These are phyloP conservation scores for Macrochelys suwanniensis DNA, from an alignment of 2,797 vertebrate genomes.

Conservation along the genomic window DNA sequence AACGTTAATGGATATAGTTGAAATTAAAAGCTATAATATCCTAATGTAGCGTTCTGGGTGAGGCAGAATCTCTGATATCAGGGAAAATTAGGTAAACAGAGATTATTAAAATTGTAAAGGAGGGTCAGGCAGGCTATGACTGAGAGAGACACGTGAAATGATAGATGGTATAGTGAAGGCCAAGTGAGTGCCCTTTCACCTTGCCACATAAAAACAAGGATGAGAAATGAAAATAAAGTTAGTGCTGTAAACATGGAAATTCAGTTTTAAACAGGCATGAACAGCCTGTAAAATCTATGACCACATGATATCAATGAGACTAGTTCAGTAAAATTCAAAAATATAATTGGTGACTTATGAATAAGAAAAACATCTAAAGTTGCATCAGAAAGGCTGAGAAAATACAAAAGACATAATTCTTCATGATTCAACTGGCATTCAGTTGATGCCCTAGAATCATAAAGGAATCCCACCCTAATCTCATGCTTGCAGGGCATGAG, in stretches of 20 bases:
- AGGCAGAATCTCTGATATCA: not conserved
- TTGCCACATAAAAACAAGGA: not conserved
- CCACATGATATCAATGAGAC: not conserved
- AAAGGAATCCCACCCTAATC: not conserved
- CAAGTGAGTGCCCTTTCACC: not conserved
- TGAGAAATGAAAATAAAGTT: not conserved
- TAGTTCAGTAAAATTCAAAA: not conserved
- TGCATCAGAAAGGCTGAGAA: not conserved
- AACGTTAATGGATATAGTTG: not conserved
- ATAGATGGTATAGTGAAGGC: not conserved
- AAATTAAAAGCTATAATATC: not conserved
- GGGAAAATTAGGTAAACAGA: not conserved
- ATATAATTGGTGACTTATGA: not conserved
- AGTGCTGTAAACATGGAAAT: not conserved
- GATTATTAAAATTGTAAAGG: not conserved
- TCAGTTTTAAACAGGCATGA: not conserved
- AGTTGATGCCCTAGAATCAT: not conserved
- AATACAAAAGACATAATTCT: not conserved
- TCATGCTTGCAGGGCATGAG: not conserved
- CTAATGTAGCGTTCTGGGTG: not conserved
- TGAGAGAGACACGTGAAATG: not conserved
- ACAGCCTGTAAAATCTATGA: not conserved
- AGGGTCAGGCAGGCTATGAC: not conserved
- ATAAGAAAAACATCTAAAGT: not conserved
- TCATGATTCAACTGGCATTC: not conserved